phyloP scores from a whole-genome alignment of 2,113 vertebrate species.

The Gasterosteus aculeatus region DNA sequence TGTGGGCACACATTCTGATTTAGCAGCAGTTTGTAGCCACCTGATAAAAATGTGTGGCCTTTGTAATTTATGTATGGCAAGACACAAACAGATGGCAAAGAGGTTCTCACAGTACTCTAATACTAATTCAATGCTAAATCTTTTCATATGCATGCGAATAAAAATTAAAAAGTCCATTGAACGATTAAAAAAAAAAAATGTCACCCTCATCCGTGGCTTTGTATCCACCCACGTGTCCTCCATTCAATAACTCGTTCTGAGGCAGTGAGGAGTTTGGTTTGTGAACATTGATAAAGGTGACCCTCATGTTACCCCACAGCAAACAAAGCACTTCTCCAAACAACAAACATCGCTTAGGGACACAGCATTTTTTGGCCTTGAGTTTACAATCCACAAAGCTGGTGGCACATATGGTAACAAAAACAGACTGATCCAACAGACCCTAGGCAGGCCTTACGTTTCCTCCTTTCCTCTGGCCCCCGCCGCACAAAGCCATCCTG shows the following conservation, averaged over 20 bases:
- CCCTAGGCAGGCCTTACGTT: slow-evolving; percentile 63
- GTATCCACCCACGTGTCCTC: neutral
- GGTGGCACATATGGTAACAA: slow-evolving; percentile 57
- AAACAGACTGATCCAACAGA: slow-evolving; percentile 50
- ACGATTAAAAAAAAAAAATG: neutral
- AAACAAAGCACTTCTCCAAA: slow-evolving; percentile 14
- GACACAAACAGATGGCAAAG: neutral
- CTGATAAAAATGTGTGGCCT: slow-evolving; percentile 27
- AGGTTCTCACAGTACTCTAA: neutral
- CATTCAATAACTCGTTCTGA: neutral
- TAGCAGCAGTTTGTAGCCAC: slow-evolving; percentile 30
- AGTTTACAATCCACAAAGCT: slow-evolving; percentile 35
- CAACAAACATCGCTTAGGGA: slow-evolving; percentile 32
- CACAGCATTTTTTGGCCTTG: slow-evolving; percentile 28
- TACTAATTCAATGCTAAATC: slow-evolving; percentile 1
- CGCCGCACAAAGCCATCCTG: slow-evolving; percentile 64
- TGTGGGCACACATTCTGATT: slow-evolving; percentile 37
- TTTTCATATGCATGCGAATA: neutral
- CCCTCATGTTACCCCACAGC: slow-evolving; percentile 15
- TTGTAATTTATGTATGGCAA: slow-evolving; percentile 28
- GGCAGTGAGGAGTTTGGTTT: slow-evolving; percentile 22
- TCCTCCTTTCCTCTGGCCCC: slow-evolving; percentile 57
- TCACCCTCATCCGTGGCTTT: neutral
- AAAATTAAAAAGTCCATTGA: neutral
- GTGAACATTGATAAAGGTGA: slow-evolving; percentile 25